Base-by-base conservation (phyloP, 2,797 vertebrate genomes). In the Coregonus suidteri region DNA sequence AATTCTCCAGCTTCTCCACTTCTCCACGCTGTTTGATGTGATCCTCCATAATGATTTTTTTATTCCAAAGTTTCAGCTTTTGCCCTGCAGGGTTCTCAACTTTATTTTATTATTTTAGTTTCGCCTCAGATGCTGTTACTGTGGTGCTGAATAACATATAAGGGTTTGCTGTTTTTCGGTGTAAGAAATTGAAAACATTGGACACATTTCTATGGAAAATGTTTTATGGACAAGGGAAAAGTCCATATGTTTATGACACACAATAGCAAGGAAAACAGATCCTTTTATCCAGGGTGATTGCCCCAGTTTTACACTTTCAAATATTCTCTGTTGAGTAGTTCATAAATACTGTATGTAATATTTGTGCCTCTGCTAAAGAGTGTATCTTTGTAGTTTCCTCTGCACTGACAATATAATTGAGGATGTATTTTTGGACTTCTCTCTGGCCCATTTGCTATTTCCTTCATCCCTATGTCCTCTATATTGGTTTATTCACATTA, bases 31-130 rank as follows among this genome's bases (percentile, higher is more conserved):
- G 82, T 92, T 91, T 92, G 88, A 93, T 89, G 87, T 91, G 73
- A 89, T 92, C 74, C 78, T 82, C 85, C 82, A 87, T 88, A 91
- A 91, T 90, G 78, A 92, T 90, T 90, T 88, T 90, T 88, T 88
- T 87, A 84, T 91, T 90, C 73, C 76, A 25, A 90, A 91, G 83
- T 91, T 92, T 91, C 85, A 83, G 80, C 76, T 51, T 86, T 86
- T 89, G 85, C 4, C 89, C 91, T 90, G 77, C 80, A 83, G 89
- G 88, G 81, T 89, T 86, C 92, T 89, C 77, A 75, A 83, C 67
- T 90, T 88, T 87, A 87, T 87, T 91, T 89, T 79, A 89, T 87
- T 88, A 89, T 90, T 93, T 91, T 83, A 86, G 76, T 78, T 83
- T 84, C 84, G 78, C 76, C 83, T 88, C 81, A 87, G 82, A 90